Evolutionary conservation across 2,888 invertebrate genomes (phyloP).

Genomic region (Melanchra persicariae): DNA sequence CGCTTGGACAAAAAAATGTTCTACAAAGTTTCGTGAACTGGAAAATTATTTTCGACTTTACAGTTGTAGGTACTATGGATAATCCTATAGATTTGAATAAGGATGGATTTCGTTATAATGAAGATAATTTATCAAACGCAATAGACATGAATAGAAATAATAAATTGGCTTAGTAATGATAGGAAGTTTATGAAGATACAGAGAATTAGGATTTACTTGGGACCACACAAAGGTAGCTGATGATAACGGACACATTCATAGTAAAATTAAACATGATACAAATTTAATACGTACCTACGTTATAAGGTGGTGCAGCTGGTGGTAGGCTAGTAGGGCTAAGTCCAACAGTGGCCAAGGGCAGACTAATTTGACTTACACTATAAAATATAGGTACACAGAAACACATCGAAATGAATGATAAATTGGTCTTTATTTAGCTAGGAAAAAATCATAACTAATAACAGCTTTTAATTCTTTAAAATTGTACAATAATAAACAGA

Average conservation of each 20-base stretch:
- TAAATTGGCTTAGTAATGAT: neutral
- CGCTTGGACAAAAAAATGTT: conserved; percentile 24
- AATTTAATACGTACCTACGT: neutral
- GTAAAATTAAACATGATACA: neutral
- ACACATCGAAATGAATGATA: conserved; percentile 70
- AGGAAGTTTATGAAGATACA: fast-evolving
- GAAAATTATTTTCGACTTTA: conserved; percentile 32
- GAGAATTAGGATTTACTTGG: neutral
- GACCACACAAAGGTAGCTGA: neutral
- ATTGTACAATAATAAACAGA: conserved; percentile 36
- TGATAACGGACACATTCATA: neutral
- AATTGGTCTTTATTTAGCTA: conserved; percentile 89
- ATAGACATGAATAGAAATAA: neutral
- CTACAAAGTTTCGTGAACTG: conserved; percentile 28
- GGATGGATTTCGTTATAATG: neutral
- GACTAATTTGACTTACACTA: neutral
- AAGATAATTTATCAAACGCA: neutral
- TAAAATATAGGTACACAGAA: conserved; percentile 20
- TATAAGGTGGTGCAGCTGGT: neutral
- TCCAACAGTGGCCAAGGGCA: too few species aligned
- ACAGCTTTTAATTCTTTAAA: conserved; percentile 66
- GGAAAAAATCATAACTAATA: conserved; percentile 72
- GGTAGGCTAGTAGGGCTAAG: neutral
- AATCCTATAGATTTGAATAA: neutral
- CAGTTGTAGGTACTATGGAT: neutral